Conservation (phyloP, 2,797 vertebrate genomes). For the Australoheros facetus region DNA sequence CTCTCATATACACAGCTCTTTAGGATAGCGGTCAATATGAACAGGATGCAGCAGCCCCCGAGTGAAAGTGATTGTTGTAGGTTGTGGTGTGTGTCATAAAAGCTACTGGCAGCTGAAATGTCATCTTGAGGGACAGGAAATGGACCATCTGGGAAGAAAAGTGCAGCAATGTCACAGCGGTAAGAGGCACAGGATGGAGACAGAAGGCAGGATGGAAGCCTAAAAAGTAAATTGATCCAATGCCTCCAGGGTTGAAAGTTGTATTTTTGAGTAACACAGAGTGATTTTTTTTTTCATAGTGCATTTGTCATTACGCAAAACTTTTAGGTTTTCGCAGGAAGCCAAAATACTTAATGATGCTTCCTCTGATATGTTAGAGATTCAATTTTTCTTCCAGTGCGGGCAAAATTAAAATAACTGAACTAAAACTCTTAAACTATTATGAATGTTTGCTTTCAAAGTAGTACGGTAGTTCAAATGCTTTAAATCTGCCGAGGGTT, state of each 20-base stretch:
- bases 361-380: not conserved
- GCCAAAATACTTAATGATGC: not conserved
- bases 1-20: not conserved
- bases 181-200: slow-evolving; percentile 15
- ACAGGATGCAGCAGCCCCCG: not conserved
- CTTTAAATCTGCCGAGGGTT: not conserved
- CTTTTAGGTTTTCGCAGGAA: slow-evolving; percentile 5
- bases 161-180: not conserved
- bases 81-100: slow-evolving; percentile 7
- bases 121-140: slow-evolving; percentile 9
- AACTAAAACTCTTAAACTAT: not conserved
- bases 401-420: not conserved
- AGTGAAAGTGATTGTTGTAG: slow-evolving; percentile 13
- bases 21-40: slow-evolving; percentile 9
- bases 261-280: not conserved
- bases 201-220: not conserved
- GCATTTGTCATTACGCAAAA: slow-evolving; percentile 8
- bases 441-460: not conserved
- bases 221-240: slow-evolving; percentile 35
- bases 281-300: not conserved
- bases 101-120: slow-evolving; percentile 1
- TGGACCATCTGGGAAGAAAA: slow-evolving; percentile 3
- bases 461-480: rapidly evolving
- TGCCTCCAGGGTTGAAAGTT: slow-evolving; percentile 15
- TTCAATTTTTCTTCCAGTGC: not conserved